A percentile compares a stretch with the other conserved stretches of the same genome.
Conservation (phyloP, 2,888 invertebrate genomes). For the Cancer borealis region DNA sequence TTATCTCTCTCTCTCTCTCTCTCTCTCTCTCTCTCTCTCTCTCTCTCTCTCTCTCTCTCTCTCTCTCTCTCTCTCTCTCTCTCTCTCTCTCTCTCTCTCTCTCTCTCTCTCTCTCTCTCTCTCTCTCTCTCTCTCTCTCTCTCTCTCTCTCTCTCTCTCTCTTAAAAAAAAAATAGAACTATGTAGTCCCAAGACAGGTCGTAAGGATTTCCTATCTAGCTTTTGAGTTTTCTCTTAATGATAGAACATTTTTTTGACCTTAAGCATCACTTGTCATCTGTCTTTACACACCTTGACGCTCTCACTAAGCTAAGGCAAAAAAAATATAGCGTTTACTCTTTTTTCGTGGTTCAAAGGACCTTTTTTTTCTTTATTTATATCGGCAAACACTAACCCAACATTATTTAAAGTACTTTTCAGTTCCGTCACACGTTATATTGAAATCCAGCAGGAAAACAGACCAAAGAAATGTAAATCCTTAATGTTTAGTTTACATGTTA, state of each 20-base stretch:
- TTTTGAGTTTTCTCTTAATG: not conserved
- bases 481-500: not conserved
- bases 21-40: not conserved
- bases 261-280: not conserved
- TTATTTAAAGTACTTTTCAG: not conserved
- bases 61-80: constrained; percentile 2
- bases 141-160: too few species aligned
- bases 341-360: not conserved
- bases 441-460: too few species aligned
- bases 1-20: not conserved
- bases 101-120: too few species aligned
- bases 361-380: not conserved
- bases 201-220: not conserved
- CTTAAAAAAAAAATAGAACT: too few species aligned
- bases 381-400: too few species aligned
- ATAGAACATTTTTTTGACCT: not conserved
- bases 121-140: too few species aligned
- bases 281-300: not conserved
- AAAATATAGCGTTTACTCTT: not conserved
- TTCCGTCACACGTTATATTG: not conserved
- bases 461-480: not conserved
- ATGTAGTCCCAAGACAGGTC: not conserved
- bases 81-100: too few species aligned
- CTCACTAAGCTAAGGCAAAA: not conserved
- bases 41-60: constrained; percentile 32